Evolutionary conservation across 2,888 invertebrate genomes (phyloP).

Genomic region (Dryobotodes eremita): DNA sequence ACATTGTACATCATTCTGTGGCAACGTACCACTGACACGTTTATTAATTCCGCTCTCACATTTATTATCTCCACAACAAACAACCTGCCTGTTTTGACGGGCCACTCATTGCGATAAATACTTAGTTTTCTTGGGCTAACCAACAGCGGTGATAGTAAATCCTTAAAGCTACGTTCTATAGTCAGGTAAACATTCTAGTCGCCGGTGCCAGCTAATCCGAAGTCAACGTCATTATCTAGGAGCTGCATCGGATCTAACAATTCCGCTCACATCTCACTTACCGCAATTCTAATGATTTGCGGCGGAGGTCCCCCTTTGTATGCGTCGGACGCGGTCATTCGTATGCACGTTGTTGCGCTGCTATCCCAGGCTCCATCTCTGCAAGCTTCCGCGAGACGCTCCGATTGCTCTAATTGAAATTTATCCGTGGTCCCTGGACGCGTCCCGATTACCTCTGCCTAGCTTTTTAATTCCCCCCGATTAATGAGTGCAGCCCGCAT

Average conservation of each 20-base stretch:
- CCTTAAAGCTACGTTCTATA: constrained; percentile 58
- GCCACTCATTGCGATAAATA: constrained; percentile 54
- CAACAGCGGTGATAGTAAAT: constrained; percentile 65
- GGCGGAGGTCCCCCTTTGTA: constrained; percentile 87
- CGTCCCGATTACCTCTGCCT: constrained; percentile 77
- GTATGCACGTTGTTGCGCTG: constrained; percentile 81
- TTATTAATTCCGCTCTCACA: constrained; percentile 70
- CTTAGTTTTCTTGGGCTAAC: constrained; percentile 19
- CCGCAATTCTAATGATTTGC: constrained; percentile 89
- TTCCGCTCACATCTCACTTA: constrained; percentile 89
- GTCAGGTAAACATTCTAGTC: constrained; percentile 73
- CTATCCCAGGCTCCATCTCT: constrained; percentile 81
- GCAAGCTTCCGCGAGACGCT: constrained; percentile 85
- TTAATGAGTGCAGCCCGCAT: constrained; percentile 80
- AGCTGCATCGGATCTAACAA: constrained; percentile 81
- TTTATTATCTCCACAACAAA: constrained; percentile 66
- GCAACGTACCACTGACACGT: constrained; percentile 76
- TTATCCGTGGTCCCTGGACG: constrained; percentile 75
- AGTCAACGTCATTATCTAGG: constrained; percentile 83
- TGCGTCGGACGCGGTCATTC: constrained; percentile 80
- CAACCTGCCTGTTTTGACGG: constrained; percentile 55
- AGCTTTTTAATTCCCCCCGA: constrained; percentile 74
- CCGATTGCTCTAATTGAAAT: constrained; percentile 89
- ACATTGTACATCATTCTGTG: constrained; percentile 81
- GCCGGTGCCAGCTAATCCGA: constrained; percentile 80